Base-by-base conservation (phyloP, 2,113 vertebrate genomes). In the Lepus timidus region DNA sequence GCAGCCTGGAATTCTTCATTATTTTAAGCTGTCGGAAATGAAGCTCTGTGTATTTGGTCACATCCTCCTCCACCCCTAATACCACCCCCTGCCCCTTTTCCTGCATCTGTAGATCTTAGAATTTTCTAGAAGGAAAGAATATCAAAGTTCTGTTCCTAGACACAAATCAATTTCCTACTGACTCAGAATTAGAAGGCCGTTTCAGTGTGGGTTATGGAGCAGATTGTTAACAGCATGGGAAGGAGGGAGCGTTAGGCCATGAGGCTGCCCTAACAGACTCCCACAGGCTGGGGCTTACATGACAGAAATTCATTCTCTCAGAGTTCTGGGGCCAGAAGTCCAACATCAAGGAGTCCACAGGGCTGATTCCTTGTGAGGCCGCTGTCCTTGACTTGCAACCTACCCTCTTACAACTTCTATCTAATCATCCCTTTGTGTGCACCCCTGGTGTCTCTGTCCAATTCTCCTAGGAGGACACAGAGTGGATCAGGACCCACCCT, bases 341-440 rank as follows among this genome's bases (percentile, higher is more conserved):
- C 39, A 51, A n/a, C 55, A 31, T 23, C 3, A 16, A 25, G 51
- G 25, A 11, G 16, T 52, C 14, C 22, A 16, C 20, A 81, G 39
- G 5, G 27, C 3, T 13, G 12, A 22, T 36, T 52, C 51, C 36
- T 29, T 55, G 44, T 0, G 25, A 68, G 51, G 9, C 19, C 64
- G 62, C 39, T 27, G 68, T 55, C 22, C 9, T 36, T 3, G 9
- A 22, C 19, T 65, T 65, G 5, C 67, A 49, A 0, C 23, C 73
- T 29, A 1, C 6, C 87, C 29, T 31, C 4, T 11, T 8, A 44
- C 33, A 17, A 1, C 23, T n/a, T 80, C 79, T n/a, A 9, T 0
- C 0, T 1, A 0, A 13, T 4, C 16, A 3, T n/a, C 44, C 39
- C 11, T 65, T 62, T 25, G 22, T 49, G 39, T 13, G 14, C 36